These are phyloP conservation scores for Branchinecta lynchi DNA, from an alignment of 1,140 invertebrate species.

Conservation along the genomic window DNA sequence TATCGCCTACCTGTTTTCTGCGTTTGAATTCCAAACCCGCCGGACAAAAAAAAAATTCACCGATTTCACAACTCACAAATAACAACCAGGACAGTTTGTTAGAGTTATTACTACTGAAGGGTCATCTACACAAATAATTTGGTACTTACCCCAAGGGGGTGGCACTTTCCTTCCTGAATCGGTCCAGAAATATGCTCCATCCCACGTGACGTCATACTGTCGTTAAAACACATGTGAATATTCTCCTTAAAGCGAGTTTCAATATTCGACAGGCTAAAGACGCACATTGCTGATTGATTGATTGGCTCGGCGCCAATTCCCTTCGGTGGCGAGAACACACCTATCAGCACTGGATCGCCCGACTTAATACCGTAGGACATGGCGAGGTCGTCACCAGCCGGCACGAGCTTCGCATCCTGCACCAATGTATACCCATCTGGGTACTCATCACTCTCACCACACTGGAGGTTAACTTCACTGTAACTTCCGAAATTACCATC, in stretches of 20 bases:
- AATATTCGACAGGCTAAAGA: constrained; percentile 55
- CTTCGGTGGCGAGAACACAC: constrained; percentile 64
- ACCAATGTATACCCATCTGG: constrained; percentile 66
- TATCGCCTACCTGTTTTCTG: no score
- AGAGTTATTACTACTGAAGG: no score
- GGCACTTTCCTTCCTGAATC: constrained; percentile 75
- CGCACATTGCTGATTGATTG: constrained; percentile 48
- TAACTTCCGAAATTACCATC: constrained; percentile 90
- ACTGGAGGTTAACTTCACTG: constrained; percentile 82
- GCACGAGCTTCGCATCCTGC: constrained; percentile 71
- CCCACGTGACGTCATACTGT: constrained; percentile 71
- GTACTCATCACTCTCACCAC: constrained; percentile 35
- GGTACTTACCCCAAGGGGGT: constrained; percentile 49
- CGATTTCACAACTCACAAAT: no score
- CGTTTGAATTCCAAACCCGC: no score
- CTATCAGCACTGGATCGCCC: constrained; percentile 60
- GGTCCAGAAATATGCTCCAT: constrained; percentile 85
- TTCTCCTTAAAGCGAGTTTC: constrained; percentile 87
- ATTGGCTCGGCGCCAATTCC: constrained; percentile 61
- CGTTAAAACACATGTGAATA: constrained; percentile 93
- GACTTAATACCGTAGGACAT: constrained; percentile 54
- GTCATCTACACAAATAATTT: no score
- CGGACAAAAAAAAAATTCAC: no score
- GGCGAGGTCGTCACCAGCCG: constrained; percentile 62
- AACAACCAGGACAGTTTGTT: no score